Conservation (phyloP, 1,140 invertebrate species). For the Megalonaias nervosa region DNA sequence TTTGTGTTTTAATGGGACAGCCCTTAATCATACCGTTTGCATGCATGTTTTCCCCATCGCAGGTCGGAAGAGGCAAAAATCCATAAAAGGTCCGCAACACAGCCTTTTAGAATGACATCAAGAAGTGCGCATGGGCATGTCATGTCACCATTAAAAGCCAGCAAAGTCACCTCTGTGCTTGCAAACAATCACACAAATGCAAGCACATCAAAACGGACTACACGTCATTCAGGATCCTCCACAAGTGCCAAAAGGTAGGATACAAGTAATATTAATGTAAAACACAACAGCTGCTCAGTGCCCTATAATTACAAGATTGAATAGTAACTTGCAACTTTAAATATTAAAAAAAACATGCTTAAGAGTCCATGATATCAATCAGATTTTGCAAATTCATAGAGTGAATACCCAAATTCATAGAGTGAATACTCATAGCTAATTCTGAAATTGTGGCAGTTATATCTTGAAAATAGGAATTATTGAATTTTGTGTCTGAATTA, state of each 20-base stretch:
- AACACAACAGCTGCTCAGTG: too few species aligned
- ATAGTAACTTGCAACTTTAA: background rate
- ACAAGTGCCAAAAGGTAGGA: constrained; percentile 61
- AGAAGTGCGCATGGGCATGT: constrained; percentile 63
- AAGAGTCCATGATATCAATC: background rate
- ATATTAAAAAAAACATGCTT: background rate
- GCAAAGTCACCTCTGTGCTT: constrained; percentile 57
- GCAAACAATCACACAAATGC: constrained; percentile 50
- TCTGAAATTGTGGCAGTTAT: too few species aligned
- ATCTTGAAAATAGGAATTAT: too few species aligned
- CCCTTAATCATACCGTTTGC: background rate
- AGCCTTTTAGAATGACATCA: constrained; percentile 51
- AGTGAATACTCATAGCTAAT: background rate
- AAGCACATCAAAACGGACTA: constrained; percentile 45
- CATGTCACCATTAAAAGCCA: constrained; percentile 64
- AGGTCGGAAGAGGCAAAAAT: constrained; percentile 43
- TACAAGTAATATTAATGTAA: background rate
- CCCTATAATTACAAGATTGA: background rate
- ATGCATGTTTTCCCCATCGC: constrained; percentile 30
- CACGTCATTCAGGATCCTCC: constrained; percentile 46
- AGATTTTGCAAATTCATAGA: background rate
- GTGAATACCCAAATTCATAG: background rate
- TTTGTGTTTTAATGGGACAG: too few species aligned
- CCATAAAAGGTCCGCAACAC: constrained; percentile 64
- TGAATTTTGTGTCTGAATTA: too few species aligned